phyloP scores from a whole-genome alignment of 2,113 vertebrate species.

The Eulemur macaco region DNA sequence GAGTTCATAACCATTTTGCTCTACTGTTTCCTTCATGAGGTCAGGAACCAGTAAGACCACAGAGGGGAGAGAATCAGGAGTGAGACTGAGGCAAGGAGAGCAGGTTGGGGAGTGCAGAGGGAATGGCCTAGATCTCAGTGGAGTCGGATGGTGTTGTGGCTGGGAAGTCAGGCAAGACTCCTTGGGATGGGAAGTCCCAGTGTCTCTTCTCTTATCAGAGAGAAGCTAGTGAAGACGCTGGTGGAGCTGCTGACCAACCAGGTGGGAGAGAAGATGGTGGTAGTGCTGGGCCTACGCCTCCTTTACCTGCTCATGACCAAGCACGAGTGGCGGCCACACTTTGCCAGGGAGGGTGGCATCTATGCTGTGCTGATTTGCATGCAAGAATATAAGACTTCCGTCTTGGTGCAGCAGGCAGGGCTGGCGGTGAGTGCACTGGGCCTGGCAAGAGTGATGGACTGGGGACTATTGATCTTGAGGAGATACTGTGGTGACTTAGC shows the following conservation, averaged over 20 bases:
- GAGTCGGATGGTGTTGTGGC: not conserved
- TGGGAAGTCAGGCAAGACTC: rapidly evolving
- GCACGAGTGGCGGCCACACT: constrained; percentile 91
- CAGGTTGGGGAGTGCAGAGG: not conserved
- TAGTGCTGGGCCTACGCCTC: constrained; percentile 85
- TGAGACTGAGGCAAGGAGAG: not conserved
- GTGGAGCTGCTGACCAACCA: constrained; percentile 90
- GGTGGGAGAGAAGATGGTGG: constrained; percentile 85
- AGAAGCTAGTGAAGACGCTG: constrained; percentile 91
- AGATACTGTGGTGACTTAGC: not conserved
- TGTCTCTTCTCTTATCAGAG: constrained; percentile 80
- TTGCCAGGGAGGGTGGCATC: constrained; percentile 94
- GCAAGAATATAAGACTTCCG: constrained; percentile 87
- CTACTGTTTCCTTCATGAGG: not conserved
- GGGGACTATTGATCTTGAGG: not conserved
- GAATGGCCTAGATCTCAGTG: not conserved
- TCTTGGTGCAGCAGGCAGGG: constrained; percentile 91
- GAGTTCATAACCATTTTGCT: not conserved
- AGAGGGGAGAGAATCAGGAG: not conserved
- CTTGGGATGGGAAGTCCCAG: rapidly evolving
- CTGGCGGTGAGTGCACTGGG: constrained; percentile 88
- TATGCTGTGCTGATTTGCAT: constrained; percentile 92
- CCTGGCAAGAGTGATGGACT: rapidly evolving
- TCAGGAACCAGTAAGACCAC: not conserved
- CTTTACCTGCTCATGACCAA: constrained; percentile 89